Evolutionary conservation across 2,113 vertebrate genomes (phyloP).

Genomic region (Phrynosoma platyrhinos): DNA sequence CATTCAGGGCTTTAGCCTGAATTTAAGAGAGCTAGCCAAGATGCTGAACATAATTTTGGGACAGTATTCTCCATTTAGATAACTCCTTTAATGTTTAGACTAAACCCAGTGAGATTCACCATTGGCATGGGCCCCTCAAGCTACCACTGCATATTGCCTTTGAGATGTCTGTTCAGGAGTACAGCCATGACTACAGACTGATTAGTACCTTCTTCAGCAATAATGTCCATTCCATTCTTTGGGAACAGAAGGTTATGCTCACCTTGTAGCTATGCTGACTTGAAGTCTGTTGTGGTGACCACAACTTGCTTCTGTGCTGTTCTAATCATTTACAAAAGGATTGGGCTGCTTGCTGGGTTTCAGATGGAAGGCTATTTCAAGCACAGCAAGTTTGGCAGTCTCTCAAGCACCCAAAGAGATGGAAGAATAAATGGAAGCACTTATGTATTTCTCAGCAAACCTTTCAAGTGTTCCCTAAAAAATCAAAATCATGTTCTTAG

Average conservation of each 20-base stretch:
- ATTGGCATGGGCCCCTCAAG: too few relatives aligned
- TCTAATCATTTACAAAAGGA: not conserved
- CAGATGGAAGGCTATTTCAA: not conserved
- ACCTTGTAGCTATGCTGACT: not conserved
- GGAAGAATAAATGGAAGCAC: constrained; percentile 7
- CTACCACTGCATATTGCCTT: not conserved
- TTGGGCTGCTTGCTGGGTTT: constrained; percentile 14
- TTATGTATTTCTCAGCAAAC: constrained; percentile 14
- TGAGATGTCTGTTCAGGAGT: not conserved
- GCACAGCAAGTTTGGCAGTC: not conserved
- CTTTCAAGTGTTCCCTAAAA: constrained; percentile 6
- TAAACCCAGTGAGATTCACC: too few relatives aligned
- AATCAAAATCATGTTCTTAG: not conserved
- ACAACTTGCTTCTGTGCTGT: not conserved
- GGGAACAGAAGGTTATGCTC: not conserved
- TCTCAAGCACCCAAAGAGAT: constrained; percentile 3
- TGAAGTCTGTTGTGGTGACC: not conserved
- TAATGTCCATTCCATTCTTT: not conserved
- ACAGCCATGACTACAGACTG: not conserved
- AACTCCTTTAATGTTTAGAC: too few relatives aligned
- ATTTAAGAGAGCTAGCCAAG: too few relatives aligned
- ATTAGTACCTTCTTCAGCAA: not conserved
- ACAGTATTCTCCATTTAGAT: too few relatives aligned
- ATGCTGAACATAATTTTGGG: too few relatives aligned
- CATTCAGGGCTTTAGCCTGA: too few relatives aligned